These are phyloP conservation scores for Arothron firmamentum DNA, from an alignment of 2,113 vertebrate genomes.

Conservation along the genomic window DNA sequence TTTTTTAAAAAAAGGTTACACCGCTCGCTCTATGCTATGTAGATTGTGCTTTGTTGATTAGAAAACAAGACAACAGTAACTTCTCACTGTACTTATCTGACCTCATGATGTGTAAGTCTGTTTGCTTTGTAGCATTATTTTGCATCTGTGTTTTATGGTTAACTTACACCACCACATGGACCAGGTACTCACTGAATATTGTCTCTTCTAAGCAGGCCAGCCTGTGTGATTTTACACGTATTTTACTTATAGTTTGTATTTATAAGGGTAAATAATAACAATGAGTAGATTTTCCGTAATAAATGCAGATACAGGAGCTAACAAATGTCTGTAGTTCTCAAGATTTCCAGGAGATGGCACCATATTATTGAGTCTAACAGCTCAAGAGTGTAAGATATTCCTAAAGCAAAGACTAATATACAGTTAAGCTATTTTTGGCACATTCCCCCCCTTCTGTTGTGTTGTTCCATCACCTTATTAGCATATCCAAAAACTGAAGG, in stretches of 20 bases:
- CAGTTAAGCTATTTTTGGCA: constrained; percentile 78
- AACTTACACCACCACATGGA: constrained; percentile 57
- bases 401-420: constrained; percentile 74
- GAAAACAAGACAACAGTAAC: constrained; percentile 70
- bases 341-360: constrained; percentile 83
- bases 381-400: constrained; percentile 72
- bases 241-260: constrained; percentile 25
- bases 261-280: constrained; percentile 59
- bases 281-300: constrained; percentile 57
- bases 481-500: constrained; percentile 64
- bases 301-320: constrained; percentile 61
- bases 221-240: constrained; percentile 38
- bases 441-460: constrained; percentile 61
- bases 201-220: constrained; percentile 52
- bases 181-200: constrained; percentile 31
- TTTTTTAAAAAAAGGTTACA: constrained; percentile 49
- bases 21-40: constrained; percentile 62
- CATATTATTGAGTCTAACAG: constrained; percentile 78
- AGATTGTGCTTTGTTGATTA: constrained; percentile 82
- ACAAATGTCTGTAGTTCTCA: constrained; percentile 75
- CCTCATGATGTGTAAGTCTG: constrained; percentile 64
- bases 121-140: constrained; percentile 40
- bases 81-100: constrained; percentile 57
- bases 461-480: constrained; percentile 60
- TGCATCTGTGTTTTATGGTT: constrained; percentile 51